Evolutionary conservation across 2,888 invertebrate genomes (phyloP), one percentile per base, ranked within the genome.

Genomic region (Anodontia alba): DNA sequence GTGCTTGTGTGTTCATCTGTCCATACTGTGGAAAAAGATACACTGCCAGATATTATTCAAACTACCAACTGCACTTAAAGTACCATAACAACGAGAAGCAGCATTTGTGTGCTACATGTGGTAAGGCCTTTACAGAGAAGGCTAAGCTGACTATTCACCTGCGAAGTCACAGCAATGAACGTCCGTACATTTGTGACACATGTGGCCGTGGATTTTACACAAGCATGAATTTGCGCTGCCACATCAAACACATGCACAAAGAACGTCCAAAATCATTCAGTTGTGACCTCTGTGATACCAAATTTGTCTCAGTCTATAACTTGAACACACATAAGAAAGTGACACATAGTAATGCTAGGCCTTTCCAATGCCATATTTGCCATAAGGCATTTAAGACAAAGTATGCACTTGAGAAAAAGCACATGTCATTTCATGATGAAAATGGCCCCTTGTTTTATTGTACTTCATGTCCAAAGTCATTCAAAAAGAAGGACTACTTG

Each of bases 341-440:
- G 2, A 76, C 80, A 10, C 87, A 87, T 54, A 66, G 78, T 42
- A 29, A 36, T 17, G 80, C 76, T 10, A 77, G 76, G 46, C 83
- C 84, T 26, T 87, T 78, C 54, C 67, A 79, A 23, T 87, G 87
- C 68, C 72, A 80, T 67, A 73, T 84, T 5, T 87, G 87, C 72
- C 80, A 80, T 3, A 85, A 86, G 69, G 68, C 79, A 29, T 87
- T 85, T 54, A 87, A 80, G 72, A 80, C 84, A n/a, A 72, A 80
- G 68, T 76, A 77, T 73, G 69, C 80, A 15, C 62, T 82, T 33
- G 79, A 83, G 36, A 72, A 80, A 20, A 72, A 72, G 38, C 86
- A 87, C 70, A 76, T 78, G 29, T 68, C 72, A 57, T 74, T 81
- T 23, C 84, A 84, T 69, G 42, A 69, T 1, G 62, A 84, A 17